Conservation (phyloP, 2,888 invertebrate genomes). For the Xestia ashworthii region DNA sequence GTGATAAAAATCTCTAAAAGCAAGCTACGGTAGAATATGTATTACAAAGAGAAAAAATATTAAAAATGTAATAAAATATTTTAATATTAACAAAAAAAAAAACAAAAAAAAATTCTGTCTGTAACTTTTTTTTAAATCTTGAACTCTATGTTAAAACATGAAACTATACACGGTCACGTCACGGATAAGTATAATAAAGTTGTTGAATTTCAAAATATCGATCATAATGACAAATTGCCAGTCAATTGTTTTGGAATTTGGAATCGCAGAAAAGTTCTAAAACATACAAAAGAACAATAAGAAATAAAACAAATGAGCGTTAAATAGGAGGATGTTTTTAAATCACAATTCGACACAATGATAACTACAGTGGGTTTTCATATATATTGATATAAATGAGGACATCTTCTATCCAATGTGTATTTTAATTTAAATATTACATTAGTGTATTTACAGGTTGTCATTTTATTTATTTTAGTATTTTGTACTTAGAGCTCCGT, state of each 20-base stretch:
- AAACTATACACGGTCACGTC: neutral
- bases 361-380: constrained; percentile 21
- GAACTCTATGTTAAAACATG: neutral
- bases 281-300: constrained; percentile 25
- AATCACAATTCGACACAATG: neutral
- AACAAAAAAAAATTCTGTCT: too few species aligned
- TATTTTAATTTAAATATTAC: constrained; percentile 5
- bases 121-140: too few species aligned
- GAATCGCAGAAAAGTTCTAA: constrained; percentile 6
- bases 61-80: too few species aligned
- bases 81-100: too few species aligned
- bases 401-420: constrained; percentile 11
- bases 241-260: neutral
- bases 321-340: constrained; percentile 29
- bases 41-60: too few species aligned
- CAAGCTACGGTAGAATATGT: neutral
- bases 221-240: neutral
- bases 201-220: neutral
- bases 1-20: neutral
- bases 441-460: neutral
- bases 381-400: constrained; percentile 24
- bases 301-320: constrained; percentile 33
- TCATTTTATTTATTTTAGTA: constrained; percentile 44
- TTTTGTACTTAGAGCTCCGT: neutral
- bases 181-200: neutral